Conservation (phyloP, 2,113 vertebrate genomes). For the Perca fluviatilis region DNA sequence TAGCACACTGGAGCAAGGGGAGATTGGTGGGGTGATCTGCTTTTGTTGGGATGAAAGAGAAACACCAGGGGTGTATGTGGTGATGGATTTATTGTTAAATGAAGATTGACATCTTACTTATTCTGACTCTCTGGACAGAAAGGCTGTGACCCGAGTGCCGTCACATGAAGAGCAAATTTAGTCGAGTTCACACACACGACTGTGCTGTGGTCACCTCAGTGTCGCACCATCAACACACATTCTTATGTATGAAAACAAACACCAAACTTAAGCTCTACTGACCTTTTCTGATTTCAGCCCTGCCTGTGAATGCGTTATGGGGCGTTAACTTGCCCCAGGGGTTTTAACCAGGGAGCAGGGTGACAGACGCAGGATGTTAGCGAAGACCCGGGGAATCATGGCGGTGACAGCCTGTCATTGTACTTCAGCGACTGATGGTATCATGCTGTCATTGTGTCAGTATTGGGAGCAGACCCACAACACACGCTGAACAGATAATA, state of each 20-base stretch:
- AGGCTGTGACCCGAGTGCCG: conserved; percentile 12
- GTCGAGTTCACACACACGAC: background rate
- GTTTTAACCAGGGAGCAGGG: background rate
- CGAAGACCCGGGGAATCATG: conserved; percentile 9
- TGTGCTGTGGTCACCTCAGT: background rate
- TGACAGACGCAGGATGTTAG: conserved; percentile 57
- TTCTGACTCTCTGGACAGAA: conserved; percentile 7
- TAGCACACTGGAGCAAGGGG: background rate
- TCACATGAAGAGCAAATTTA: conserved; percentile 20
- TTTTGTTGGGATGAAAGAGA: conserved; percentile 18
- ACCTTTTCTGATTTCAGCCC: background rate
- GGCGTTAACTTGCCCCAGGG: conserved; percentile 22
- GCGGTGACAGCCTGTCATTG: conserved; percentile 74
- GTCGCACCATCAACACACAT: background rate
- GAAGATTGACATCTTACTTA: conserved; percentile 59
- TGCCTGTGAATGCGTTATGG: background rate
- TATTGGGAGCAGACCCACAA: conserved; percentile 59
- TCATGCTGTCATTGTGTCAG: conserved; percentile 61
- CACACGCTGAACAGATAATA: conserved; percentile 67
- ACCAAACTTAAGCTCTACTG: background rate
- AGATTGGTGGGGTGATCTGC: conserved; percentile 11
- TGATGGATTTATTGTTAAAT: conserved; percentile 55
- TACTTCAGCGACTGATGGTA: conserved; percentile 49
- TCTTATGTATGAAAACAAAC: conserved; percentile 13
- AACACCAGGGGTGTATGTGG: background rate